Conservation (phyloP, 2,888 invertebrate genomes). For the Strigamia crassipes region DNA sequence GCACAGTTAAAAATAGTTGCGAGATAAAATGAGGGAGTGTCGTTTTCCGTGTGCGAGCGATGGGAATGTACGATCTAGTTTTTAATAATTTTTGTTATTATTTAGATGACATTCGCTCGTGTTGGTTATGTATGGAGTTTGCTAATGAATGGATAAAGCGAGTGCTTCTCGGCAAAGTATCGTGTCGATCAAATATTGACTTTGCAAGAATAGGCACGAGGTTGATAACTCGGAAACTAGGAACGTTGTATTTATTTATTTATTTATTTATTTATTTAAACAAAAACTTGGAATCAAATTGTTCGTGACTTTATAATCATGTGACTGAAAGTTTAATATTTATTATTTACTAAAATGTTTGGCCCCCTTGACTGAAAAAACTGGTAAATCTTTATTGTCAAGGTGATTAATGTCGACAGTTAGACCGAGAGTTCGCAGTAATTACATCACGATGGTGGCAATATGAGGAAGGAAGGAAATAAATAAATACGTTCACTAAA, state of each 20-base stretch:
- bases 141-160: not conserved
- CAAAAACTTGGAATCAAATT: too few relatives aligned
- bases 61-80: not conserved
- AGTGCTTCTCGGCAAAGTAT: not conserved
- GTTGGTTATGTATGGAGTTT: not conserved
- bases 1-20: not conserved
- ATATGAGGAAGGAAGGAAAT: not conserved
- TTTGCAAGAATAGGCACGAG: not conserved
- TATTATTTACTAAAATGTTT: not conserved
- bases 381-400: not conserved
- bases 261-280: too few relatives aligned
- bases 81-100: not conserved
- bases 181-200: slow-evolving; percentile 17
- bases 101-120: not conserved
- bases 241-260: not conserved
- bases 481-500: not conserved
- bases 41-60: not conserved
- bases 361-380: not conserved
- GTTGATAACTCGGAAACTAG: not conserved
- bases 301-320: not conserved
- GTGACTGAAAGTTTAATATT: not conserved
- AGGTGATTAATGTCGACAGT: not conserved
- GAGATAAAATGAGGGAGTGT: not conserved
- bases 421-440: not conserved
- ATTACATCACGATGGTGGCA: not conserved